Conservation (phyloP, 1,140 invertebrate genomes). For the Dufourea novaeangliae region DNA sequence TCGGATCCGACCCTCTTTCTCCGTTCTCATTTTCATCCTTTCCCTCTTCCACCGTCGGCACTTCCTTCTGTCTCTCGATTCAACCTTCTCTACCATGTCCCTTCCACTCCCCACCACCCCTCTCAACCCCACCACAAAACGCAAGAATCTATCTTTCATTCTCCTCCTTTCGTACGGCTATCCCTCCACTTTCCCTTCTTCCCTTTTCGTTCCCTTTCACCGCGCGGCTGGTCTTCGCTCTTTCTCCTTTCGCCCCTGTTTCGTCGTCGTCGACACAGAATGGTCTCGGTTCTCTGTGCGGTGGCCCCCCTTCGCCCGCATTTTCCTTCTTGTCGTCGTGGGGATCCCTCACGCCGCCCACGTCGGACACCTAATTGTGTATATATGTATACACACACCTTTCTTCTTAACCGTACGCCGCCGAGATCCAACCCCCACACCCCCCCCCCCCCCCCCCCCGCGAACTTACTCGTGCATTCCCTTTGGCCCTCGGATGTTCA, state of each 20-base stretch:
- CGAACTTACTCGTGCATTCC: too few species aligned
- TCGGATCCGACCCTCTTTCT: neutral
- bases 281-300: neutral
- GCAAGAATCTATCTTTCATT: too few species aligned
- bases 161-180: neutral
- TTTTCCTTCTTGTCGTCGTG: neutral
- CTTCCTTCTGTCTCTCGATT: constrained; percentile 12
- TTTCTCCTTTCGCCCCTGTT: neutral
- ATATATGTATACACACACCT: too few species aligned
- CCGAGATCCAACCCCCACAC: neutral
- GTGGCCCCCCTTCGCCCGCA: too few species aligned
- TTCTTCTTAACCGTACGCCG: neutral
- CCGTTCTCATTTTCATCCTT: neutral
- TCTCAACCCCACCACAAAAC: too few species aligned
- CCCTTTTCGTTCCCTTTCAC: neutral
- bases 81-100: neutral
- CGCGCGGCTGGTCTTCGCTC: neutral
- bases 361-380: neutral
- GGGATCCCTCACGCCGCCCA: neutral
- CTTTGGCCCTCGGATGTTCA: neutral
- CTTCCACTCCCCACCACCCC: neutral
- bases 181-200: constrained; percentile 10
- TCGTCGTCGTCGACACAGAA: neutral
- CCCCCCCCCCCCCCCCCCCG: too few species aligned
- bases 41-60: constrained; percentile 22